Percentiles rank a stretch among this genome's conserved stretches.
These are phyloP conservation scores for Coelinius sp. DNA, from an alignment of 2,888 invertebrate genomes.

Conservation along the genomic window DNA sequence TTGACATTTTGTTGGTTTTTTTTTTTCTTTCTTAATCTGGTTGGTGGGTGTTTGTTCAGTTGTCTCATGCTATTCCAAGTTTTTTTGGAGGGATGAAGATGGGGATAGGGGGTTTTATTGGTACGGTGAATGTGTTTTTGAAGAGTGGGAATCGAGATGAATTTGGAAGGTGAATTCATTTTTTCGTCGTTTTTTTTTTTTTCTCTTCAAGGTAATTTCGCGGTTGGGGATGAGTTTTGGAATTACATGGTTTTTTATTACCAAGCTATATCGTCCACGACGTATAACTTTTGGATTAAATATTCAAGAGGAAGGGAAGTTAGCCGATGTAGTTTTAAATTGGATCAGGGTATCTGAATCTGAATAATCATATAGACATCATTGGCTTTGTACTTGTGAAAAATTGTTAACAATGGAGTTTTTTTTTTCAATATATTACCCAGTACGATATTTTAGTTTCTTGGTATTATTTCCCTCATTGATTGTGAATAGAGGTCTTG, in stretches of 20 bases:
- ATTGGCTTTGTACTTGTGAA: neutral
- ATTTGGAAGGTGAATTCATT: neutral
- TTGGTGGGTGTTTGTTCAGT: neutral
- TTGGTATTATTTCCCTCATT: too few species aligned
- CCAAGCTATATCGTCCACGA: neutral
- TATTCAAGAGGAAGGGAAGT: neutral
- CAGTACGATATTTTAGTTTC: neutral
- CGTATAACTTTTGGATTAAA: conserved; percentile 8
- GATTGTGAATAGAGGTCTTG: neutral
- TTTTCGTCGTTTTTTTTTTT: neutral
- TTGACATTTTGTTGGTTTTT: conserved; percentile 23
- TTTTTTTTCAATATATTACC: too few species aligned
- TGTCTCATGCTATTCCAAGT: neutral
- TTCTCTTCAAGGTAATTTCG: neutral
- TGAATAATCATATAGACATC: neutral
- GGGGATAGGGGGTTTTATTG: neutral
- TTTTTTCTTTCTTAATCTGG: conserved; percentile 2
- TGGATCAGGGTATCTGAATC: neutral
- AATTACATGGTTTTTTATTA: conserved; percentile 3
- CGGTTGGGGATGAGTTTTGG: conserved; percentile 1
- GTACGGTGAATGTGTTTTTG: neutral
- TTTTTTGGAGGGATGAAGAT: neutral
- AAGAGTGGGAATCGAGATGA: neutral
- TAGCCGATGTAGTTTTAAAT: neutral
- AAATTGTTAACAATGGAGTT: neutral